Percentiles rank a stretch among this genome's conserved stretches.
Evolutionary conservation across 2,113 vertebrate genomes (phyloP).

Genomic region (Polyodon spathula): DNA sequence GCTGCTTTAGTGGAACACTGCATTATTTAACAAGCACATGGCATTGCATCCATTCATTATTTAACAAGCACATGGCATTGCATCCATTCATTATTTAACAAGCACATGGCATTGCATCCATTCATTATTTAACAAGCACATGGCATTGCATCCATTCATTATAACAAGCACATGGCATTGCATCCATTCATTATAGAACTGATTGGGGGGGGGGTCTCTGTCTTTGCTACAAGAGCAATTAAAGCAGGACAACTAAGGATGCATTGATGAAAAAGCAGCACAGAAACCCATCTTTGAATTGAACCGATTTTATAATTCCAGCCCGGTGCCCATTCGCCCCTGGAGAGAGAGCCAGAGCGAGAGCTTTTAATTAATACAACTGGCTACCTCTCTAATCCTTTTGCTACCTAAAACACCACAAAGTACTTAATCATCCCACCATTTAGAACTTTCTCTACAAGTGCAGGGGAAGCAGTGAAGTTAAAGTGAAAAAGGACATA

Average conservation of each 20-base stretch:
- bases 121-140: too few species aligned
- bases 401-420: not conserved
- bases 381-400: slow-evolving; percentile 2
- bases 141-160: too few species aligned
- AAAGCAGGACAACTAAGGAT: not conserved
- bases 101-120: too few species aligned
- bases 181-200: too few species aligned
- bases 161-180: too few species aligned
- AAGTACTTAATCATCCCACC: not conserved
- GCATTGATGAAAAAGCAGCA: not conserved
- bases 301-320: not conserved
- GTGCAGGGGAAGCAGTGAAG: too few species aligned
- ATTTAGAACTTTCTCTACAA: not conserved
- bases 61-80: too few species aligned
- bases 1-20: too few species aligned
- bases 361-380: slow-evolving; percentile 1
- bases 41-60: too few species aligned
- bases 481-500: not conserved
- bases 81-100: too few species aligned
- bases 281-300: not conserved
- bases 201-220: too few species aligned
- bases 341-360: not conserved
- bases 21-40: too few species aligned
- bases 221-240: not conserved
- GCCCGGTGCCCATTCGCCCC: not conserved